A percentile compares a stretch with the other conserved stretches of the same genome.
Conservation (phyloP, 1,140 invertebrate genomes). For the Drosophila fuyamai region DNA sequence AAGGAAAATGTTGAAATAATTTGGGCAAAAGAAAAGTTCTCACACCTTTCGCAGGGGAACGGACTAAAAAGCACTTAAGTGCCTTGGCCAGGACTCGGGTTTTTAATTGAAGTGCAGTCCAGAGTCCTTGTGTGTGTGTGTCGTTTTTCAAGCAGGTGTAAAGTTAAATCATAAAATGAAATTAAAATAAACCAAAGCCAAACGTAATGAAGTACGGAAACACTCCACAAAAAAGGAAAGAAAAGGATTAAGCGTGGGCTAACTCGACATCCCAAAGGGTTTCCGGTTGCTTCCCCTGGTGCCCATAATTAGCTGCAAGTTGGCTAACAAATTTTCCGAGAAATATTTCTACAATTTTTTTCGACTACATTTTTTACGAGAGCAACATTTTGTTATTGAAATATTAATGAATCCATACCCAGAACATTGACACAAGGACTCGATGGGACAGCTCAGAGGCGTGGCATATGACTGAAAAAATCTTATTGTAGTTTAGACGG, state of each 20-base stretch:
- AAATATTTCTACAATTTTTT: conserved; percentile 52
- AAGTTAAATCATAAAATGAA: conserved; percentile 85
- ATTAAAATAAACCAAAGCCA: conserved; percentile 83
- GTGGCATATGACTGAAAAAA: background rate
- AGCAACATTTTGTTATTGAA: conserved; percentile 63
- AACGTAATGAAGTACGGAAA: conserved; percentile 76
- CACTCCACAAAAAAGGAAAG: conserved; percentile 27
- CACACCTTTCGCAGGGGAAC: conserved; percentile 42
- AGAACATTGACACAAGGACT: conserved; percentile 26
- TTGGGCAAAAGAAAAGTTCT: conserved; percentile 68
- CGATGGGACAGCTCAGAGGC: background rate
- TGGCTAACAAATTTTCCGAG: conserved; percentile 43
- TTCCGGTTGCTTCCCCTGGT: conserved; percentile 34
- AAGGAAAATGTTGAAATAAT: conserved; percentile 76
- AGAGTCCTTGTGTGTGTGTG: conserved; percentile 39
- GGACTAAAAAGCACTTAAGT: conserved; percentile 79
- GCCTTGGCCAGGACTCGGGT: conserved; percentile 61
- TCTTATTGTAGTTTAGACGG: no score
- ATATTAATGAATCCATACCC: conserved; percentile 56
- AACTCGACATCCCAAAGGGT: conserved; percentile 48
- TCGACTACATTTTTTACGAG: conserved; percentile 17
- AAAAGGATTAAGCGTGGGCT: conserved; percentile 66
- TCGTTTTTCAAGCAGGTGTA: conserved; percentile 76
- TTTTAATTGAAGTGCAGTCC: conserved; percentile 81
- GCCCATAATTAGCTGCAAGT: conserved; percentile 73